Conservation (phyloP, 2,888 invertebrate genomes). For the Limnephilus rhombicus region DNA sequence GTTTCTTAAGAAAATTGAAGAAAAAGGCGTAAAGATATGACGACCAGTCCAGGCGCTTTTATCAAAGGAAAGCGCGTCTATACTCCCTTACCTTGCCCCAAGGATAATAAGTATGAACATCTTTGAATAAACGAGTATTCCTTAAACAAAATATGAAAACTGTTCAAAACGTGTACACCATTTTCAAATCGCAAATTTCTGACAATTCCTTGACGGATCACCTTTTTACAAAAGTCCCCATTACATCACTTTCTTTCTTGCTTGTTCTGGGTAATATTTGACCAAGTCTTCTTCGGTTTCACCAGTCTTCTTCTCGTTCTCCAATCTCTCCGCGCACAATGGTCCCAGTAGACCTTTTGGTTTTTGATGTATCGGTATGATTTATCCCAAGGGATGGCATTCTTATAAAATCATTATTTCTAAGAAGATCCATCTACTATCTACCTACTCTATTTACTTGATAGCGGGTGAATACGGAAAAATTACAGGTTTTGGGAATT, state of each 20-base stretch:
- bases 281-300: constrained; percentile 61
- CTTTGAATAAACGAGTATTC: not conserved
- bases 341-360: constrained; percentile 54
- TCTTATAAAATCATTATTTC: not conserved
- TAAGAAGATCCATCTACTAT: not conserved
- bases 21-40: constrained; percentile 36
- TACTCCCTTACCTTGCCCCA: not conserved
- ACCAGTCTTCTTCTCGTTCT: constrained; percentile 46
- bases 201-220: not conserved
- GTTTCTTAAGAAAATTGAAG: not conserved
- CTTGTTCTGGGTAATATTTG: not conserved
- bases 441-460: not conserved
- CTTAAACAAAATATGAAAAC: not conserved
- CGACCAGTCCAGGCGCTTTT: constrained; percentile 23
- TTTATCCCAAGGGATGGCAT: not conserved
- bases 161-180: not conserved
- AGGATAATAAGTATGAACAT: not conserved
- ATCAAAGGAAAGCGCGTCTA: constrained; percentile 48
- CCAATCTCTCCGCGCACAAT: constrained; percentile 31
- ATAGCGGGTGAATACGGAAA: not conserved
- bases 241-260: constrained; percentile 5
- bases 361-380: constrained; percentile 48
- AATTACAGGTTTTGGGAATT: not conserved
- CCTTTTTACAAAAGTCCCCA: not conserved
- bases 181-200: not conserved